phyloP scores from a whole-genome alignment of 2,888 invertebrate species.

The Pycnomerus fuliginosus region DNA sequence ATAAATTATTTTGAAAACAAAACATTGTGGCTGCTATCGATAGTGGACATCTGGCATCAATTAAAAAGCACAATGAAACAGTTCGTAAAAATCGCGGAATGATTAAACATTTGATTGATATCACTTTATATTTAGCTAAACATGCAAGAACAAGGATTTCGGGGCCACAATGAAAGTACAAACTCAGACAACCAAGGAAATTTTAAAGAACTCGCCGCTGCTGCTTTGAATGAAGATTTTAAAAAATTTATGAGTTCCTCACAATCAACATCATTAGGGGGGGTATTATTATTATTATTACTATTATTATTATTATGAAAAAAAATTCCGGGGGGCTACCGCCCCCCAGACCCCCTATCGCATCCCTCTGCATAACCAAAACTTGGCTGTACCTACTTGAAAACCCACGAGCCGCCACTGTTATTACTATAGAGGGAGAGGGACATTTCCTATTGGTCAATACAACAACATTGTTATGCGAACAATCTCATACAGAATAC shows the following conservation, averaged over 20 bases:
- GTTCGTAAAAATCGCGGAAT: conserved; percentile 10
- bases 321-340: too few species aligned
- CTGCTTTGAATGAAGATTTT: conserved; percentile 10
- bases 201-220: conserved; percentile 11
- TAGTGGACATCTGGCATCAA: conserved; percentile 7
- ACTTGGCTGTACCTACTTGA: too few species aligned
- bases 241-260: not conserved
- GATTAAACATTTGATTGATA: conserved; percentile 5
- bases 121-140: not conserved
- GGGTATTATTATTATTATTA: too few species aligned
- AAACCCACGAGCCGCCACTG: too few species aligned
- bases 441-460: too few species aligned
- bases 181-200: conserved; percentile 2
- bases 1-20: conserved; percentile 17
- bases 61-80: conserved; percentile 11
- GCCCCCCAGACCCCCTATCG: too few species aligned
- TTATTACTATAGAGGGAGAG: too few species aligned
- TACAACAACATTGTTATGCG: too few species aligned
- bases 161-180: not conserved
- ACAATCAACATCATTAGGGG: too few species aligned
- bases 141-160: conserved; percentile 7
- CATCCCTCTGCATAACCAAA: too few species aligned
- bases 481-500: too few species aligned
- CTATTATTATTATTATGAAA: too few species aligned
- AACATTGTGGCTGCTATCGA: conserved; percentile 13